Evolutionary conservation across 1,140 invertebrate genomes (phyloP).

Genomic region (Heliothis subflexa): DNA sequence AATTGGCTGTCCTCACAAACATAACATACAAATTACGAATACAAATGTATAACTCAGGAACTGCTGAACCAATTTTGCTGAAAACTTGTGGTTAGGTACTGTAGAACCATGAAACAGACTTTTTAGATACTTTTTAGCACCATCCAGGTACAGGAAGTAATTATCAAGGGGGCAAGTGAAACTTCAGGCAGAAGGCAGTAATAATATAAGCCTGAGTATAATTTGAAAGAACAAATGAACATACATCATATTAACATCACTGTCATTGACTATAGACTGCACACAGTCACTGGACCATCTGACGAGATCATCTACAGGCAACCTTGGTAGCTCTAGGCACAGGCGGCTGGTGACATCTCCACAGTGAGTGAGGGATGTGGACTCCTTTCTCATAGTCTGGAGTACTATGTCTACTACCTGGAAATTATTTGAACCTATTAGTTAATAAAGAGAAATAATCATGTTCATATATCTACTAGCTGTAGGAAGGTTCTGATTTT

Average conservation of each 20-base stretch:
- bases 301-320: constrained; percentile 65
- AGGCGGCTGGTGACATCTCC: constrained; percentile 70
- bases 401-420: constrained; percentile 74
- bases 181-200: too few species aligned
- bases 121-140: too few species aligned
- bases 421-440: constrained; percentile 43
- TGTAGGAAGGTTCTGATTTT: not conserved
- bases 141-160: too few species aligned
- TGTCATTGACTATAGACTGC: constrained; percentile 73
- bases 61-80: too few species aligned
- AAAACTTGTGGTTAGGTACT: too few species aligned
- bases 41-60: too few species aligned
- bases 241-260: constrained; percentile 80
- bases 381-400: constrained; percentile 67
- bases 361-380: constrained; percentile 72
- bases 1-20: not conserved
- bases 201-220: too few species aligned
- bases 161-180: too few species aligned
- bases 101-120: too few species aligned
- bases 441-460: not conserved
- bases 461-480: not conserved
- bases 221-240: not conserved
- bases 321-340: constrained; percentile 66
- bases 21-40: too few species aligned
- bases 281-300: constrained; percentile 74